Percentiles rank a stretch among this genome's conserved stretches.
These are phyloP conservation scores for Acipenser transmontanus DNA, from an alignment of 2,797 vertebrate genomes.

Conservation along the genomic window DNA sequence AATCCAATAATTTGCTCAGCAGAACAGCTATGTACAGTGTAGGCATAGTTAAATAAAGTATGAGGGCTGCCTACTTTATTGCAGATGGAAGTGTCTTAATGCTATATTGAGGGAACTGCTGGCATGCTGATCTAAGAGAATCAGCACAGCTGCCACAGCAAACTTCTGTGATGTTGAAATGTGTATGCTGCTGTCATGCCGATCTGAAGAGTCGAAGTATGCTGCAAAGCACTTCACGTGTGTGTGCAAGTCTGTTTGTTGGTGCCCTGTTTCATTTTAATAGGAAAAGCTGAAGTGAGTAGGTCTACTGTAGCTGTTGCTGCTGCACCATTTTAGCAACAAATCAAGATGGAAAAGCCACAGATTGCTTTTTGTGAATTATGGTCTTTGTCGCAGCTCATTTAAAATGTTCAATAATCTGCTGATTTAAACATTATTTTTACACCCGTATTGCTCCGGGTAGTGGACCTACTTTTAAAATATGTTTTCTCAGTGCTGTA, in stretches of 20 bases:
- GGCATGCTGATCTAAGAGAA: conserved; percentile 44
- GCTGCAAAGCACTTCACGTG: conserved; percentile 24
- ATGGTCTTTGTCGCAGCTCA: background rate
- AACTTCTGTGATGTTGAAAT: conserved; percentile 19
- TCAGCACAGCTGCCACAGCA: conserved; percentile 46
- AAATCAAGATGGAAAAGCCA: background rate
- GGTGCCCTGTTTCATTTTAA: conserved; percentile 4
- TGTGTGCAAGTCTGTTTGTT: conserved; percentile 22
- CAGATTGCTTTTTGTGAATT: background rate
- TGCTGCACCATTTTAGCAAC: background rate
- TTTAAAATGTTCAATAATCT: background rate
- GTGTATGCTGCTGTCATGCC: conserved; percentile 7
- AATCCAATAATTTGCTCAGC: too few species aligned
- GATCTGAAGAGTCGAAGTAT: conserved; percentile 29
- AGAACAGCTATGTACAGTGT: too few species aligned
- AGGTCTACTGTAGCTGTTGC: background rate
- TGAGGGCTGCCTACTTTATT: background rate
- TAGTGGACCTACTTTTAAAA: too few species aligned
- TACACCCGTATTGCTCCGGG: too few species aligned
- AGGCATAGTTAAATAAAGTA: too few species aligned
- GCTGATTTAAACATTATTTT: too few species aligned
- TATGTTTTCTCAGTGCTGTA: too few species aligned
- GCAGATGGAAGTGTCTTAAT: conserved; percentile 8
- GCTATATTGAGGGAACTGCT: conserved; percentile 40
- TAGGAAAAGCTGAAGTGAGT: background rate